phyloP scores from a whole-genome alignment of 2,113 vertebrate genomes.

The Sylvilagus bachmani region DNA sequence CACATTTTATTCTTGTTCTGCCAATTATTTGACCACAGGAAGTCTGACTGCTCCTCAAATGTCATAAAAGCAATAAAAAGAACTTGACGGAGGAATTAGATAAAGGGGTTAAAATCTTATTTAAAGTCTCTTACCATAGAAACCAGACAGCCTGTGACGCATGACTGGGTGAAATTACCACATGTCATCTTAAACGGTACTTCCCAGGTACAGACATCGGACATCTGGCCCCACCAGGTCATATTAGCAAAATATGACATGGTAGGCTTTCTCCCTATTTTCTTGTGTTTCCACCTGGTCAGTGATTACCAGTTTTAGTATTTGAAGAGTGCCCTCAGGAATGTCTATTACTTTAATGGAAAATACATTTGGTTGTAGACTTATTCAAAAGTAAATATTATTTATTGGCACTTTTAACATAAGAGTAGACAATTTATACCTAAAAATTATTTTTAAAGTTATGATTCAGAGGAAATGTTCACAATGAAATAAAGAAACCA shows the following conservation, averaged over 20 bases:
- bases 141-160: not conserved
- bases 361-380: not conserved
- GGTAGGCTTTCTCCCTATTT: not conserved
- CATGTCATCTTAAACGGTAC: not conserved
- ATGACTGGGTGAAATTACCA: not conserved
- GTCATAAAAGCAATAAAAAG: slow-evolving; percentile 9
- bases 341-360: not conserved
- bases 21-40: not conserved
- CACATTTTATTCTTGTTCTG: slow-evolving; percentile 9
- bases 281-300: not conserved
- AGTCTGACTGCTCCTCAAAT: slow-evolving; percentile 3
- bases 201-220: not conserved
- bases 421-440: not conserved
- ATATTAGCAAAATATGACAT: not conserved
- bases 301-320: not conserved
- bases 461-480: not conserved
- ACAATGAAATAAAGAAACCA: not conserved
- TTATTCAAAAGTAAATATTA: not conserved
- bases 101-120: slow-evolving; percentile 22
- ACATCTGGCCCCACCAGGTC: not conserved
- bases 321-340: not conserved
- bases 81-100: not conserved
- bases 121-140: slow-evolving; percentile 4
- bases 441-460: not conserved
- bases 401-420: not conserved